These are phyloP conservation scores for Picathartes gymnocephalus DNA, from an alignment of 2,113 vertebrate genomes.

Conservation along the genomic window DNA sequence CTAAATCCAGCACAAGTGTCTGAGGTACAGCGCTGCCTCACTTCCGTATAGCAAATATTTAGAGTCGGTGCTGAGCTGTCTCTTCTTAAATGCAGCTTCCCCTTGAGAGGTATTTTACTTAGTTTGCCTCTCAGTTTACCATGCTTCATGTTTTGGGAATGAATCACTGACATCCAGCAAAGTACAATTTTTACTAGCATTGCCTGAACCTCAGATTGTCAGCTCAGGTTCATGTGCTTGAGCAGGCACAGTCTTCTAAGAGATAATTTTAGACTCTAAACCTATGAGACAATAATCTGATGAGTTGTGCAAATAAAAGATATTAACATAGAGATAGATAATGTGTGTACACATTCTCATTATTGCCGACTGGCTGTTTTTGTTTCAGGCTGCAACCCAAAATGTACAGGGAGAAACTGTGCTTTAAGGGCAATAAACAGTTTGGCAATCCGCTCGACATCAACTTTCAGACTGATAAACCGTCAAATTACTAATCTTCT, in stretches of 20 bases:
- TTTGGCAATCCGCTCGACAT: not conserved
- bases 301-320: not conserved
- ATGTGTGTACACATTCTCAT: not conserved
- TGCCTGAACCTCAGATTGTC: not conserved
- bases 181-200: constrained; percentile 31
- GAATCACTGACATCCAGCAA: constrained; percentile 4
- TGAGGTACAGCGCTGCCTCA: not conserved
- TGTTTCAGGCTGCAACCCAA: not conserved
- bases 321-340: not conserved
- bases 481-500: not conserved
- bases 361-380: not conserved
- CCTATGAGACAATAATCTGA: not conserved
- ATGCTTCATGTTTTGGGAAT: constrained; percentile 8
- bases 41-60: not conserved
- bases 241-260: not conserved
- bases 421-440: not conserved
- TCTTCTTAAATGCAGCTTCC: constrained; percentile 1
- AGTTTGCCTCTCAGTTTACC: not conserved
- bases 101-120: constrained; percentile 11
- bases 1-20: not conserved
- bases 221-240: not conserved
- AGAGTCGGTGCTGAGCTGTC: not conserved
- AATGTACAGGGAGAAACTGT: not conserved
- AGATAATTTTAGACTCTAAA: not conserved
- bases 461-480: not conserved